Conservation (phyloP, 2,797 vertebrate genomes). For the Neopelma chrysocephalum region DNA sequence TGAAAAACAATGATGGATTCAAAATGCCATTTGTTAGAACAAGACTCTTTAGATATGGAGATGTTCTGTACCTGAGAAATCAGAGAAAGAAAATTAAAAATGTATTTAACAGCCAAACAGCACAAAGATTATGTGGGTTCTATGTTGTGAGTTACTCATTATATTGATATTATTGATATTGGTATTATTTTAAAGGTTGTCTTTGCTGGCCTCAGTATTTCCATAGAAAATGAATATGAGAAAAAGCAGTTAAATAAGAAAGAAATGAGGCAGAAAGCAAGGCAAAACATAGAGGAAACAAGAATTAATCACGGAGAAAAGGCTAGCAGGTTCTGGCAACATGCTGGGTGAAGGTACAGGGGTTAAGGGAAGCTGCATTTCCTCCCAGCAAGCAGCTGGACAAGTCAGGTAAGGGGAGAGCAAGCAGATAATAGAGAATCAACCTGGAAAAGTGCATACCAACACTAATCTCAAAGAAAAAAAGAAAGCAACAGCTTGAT, state of each 20-base stretch:
- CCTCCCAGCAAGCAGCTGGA: neutral
- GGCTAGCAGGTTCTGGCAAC: neutral
- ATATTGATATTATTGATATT: neutral
- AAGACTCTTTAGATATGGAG: neutral
- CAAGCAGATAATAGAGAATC: neutral
- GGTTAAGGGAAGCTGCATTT: neutral
- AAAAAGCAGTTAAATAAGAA: neutral
- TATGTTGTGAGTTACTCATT: neutral
- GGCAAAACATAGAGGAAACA: neutral
- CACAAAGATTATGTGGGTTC: neutral
- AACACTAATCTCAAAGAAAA: neutral
- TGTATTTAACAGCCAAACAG: neutral
- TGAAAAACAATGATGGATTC: conserved; percentile 44
- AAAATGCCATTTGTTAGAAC: conserved; percentile 46
- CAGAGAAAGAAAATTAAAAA: conserved; percentile 28
- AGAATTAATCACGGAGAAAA: neutral
- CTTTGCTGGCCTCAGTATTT: neutral
- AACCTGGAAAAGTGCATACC: neutral
- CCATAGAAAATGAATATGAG: neutral
- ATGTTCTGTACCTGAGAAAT: conserved; percentile 40
- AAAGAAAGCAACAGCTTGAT: neutral
- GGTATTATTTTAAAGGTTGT: neutral
- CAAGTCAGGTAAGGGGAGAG: neutral
- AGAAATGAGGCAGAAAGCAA: neutral
- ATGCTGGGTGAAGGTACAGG: neutral